phyloP scores from a whole-genome alignment of 2,797 vertebrate species.

The Hoplostethus mediterraneus region DNA sequence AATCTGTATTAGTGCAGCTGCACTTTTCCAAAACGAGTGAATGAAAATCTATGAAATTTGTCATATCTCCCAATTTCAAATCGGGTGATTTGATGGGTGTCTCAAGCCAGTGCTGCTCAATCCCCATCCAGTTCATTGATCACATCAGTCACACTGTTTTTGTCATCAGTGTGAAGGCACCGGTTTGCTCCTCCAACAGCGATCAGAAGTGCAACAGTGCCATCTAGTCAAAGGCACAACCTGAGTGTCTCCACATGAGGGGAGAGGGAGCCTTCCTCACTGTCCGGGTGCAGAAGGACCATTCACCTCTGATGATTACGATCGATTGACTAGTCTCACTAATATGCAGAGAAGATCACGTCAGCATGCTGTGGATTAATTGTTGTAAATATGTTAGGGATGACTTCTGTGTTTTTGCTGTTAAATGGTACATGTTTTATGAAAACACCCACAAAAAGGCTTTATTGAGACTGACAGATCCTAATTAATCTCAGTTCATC shows the following conservation, averaged over 20 bases:
- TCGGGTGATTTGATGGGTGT: neutral
- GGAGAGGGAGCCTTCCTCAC: neutral
- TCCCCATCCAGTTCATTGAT: neutral
- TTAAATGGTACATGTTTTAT: conserved; percentile 25
- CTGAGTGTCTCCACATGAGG: neutral
- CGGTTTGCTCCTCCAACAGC: neutral
- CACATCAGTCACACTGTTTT: conserved; percentile 10
- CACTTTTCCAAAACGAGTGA: conserved; percentile 18
- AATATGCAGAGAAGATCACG: conserved; percentile 29
- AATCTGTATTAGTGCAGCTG: conserved; percentile 40
- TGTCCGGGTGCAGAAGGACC: neutral
- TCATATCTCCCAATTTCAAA: conserved; percentile 6
- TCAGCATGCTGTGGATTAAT: conserved; percentile 17
- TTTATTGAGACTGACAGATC: conserved; percentile 15
- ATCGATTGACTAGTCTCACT: conserved; percentile 28
- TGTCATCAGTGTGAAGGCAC: no score
- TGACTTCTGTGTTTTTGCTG: conserved; percentile 20
- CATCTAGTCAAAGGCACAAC: conserved; percentile 53
- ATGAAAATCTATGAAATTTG: conserved; percentile 37
- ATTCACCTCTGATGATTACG: conserved; percentile 24
- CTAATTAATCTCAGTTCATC: conserved; percentile 45
- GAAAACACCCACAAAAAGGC: neutral
- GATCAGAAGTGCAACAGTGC: conserved; percentile 65
- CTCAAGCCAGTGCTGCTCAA: conserved; percentile 1
- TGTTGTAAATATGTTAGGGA: conserved; percentile 25